Conservation (phyloP, 1,140 invertebrate species). For the Lethrus apterus region DNA sequence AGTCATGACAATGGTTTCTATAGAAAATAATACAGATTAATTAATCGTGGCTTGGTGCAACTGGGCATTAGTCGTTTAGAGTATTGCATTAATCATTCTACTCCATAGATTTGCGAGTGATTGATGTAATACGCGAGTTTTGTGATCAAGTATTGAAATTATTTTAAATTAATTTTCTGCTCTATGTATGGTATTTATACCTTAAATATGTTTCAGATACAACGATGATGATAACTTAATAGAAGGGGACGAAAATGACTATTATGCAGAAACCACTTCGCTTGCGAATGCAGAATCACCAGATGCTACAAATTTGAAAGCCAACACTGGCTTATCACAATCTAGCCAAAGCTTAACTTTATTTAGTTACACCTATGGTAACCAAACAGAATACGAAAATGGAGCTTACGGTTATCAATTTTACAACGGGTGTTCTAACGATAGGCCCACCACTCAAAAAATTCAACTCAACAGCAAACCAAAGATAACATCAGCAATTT, state of each 20-base stretch:
- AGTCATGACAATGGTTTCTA: no score
- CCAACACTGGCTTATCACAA: constrained; percentile 64
- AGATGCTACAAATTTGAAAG: constrained; percentile 20
- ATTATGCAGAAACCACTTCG: constrained; percentile 35
- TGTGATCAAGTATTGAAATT: no score
- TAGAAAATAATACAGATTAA: no score
- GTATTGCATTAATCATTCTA: no score
- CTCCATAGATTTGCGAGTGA: no score
- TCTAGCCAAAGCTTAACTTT: constrained; percentile 65
- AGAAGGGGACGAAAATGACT: constrained; percentile 42
- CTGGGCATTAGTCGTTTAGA: no score
- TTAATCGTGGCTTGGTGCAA: no score
- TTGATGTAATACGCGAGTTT: no score
- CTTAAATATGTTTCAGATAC: constrained; percentile 40
- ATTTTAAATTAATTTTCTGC: no score
- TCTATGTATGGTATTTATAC: no score
- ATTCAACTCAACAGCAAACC: constrained; percentile 53
- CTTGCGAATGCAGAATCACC: constrained; percentile 25
- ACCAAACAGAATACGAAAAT: constrained; percentile 66
- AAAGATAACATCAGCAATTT: constrained; percentile 57
- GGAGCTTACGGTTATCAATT: constrained; percentile 60
- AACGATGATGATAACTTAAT: constrained; percentile 36
- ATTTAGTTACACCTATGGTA: constrained; percentile 66
- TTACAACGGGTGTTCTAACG: constrained; percentile 49
- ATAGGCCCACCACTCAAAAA: constrained; percentile 39